These are phyloP conservation scores for Temnothorax rugatulus DNA, from an alignment of 2,888 invertebrate genomes.

Conservation along the genomic window DNA sequence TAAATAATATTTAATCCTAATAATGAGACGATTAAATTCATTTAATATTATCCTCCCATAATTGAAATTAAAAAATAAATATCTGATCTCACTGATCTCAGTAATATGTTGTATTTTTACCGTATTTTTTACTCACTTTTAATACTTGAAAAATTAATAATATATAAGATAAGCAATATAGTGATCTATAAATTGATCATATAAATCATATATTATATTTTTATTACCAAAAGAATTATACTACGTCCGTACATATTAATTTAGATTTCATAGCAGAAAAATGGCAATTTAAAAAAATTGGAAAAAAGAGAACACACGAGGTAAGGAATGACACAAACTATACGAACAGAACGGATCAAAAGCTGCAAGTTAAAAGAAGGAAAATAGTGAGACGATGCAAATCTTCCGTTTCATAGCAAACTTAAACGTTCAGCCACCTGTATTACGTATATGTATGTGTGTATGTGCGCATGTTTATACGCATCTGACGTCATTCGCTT, in stretches of 20 bases:
- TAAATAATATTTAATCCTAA: background rate
- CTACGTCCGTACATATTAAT: background rate
- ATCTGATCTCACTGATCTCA: too few relatives aligned
- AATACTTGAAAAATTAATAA: background rate
- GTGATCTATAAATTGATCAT: background rate
- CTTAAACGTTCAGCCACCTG: constrained; percentile 39
- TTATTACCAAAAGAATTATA: background rate
- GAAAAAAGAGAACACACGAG: background rate
- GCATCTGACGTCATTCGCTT: constrained; percentile 1
- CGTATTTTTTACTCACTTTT: background rate
- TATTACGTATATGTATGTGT: background rate
- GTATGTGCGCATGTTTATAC: background rate
- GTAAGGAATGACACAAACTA: background rate
- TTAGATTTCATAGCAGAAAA: constrained; percentile 7
- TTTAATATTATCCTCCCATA: background rate
- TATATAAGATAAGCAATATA: background rate
- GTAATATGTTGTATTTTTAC: too few relatives aligned
- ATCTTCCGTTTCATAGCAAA: constrained; percentile 22
- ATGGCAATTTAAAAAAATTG: background rate
- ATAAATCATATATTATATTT: background rate
- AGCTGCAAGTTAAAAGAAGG: constrained; percentile 36
- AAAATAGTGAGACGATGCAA: constrained; percentile 1
- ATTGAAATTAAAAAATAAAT: background rate
- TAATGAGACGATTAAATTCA: background rate
- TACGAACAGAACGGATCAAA: background rate